Percentiles rank a stretch among this genome's conserved stretches.
phyloP scores from a whole-genome alignment of 2,113 vertebrate genomes.

The Enhydra lutris region DNA sequence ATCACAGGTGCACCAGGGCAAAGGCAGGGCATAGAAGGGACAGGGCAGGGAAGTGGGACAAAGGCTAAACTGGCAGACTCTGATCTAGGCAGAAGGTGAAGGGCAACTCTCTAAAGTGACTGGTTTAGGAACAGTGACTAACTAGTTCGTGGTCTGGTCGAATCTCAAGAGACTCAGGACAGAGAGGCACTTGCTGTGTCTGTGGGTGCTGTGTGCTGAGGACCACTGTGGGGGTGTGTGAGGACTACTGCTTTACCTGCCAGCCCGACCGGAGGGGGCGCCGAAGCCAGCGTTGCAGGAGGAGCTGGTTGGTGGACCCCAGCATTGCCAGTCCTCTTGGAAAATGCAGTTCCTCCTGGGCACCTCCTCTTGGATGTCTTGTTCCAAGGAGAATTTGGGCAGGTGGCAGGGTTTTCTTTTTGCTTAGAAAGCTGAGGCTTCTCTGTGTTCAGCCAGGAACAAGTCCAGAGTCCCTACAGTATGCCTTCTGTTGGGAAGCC shows the following conservation, averaged over 20 bases:
- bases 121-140: neutral
- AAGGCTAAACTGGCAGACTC: neutral
- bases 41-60: neutral
- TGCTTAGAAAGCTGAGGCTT: neutral
- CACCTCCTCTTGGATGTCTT: neutral
- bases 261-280: no score
- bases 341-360: neutral
- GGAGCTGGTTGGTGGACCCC: no score
- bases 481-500: neutral
- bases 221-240: no score
- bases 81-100: neutral
- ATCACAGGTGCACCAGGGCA: neutral
- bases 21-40: neutral
- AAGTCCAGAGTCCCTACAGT: neutral
- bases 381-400: neutral
- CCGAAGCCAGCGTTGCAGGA: neutral
- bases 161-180: neutral
- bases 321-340: neutral
- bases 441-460: neutral
- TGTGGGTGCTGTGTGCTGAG: neutral
- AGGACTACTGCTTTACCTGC: neutral
- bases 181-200: neutral
- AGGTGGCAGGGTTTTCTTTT: neutral
- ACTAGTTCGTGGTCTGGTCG: neutral
- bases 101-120: neutral